phyloP scores from a whole-genome alignment of 2,888 invertebrate species.

The Oithona nana region DNA sequence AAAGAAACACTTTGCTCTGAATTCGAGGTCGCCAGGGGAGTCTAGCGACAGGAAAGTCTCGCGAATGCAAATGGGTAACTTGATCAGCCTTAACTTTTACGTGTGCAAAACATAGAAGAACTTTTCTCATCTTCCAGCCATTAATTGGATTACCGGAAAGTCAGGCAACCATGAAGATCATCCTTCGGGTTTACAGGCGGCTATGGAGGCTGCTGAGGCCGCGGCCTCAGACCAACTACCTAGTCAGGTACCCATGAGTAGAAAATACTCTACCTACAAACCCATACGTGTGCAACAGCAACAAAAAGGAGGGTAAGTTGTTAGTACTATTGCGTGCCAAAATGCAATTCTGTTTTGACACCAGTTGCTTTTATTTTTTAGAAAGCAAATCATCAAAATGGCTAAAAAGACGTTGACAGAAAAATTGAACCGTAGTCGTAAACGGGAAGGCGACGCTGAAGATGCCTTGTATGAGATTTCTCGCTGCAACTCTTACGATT shows the following conservation, averaged over 20 bases:
- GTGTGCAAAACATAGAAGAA: no score
- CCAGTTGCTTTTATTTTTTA: no score
- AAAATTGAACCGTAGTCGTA: constrained; percentile 7
- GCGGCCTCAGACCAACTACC: neutral
- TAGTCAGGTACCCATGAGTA: neutral
- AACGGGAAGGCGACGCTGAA: constrained; percentile 1
- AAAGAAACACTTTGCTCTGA: constrained; percentile 4
- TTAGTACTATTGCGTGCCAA: neutral
- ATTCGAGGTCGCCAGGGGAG: neutral
- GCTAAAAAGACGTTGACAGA: constrained; percentile 13
- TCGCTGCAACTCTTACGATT: constrained; percentile 60
- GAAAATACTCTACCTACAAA: neutral
- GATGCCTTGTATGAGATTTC: constrained; percentile 6
- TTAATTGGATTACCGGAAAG: constrained; percentile 17
- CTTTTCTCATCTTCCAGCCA: constrained; percentile 6
- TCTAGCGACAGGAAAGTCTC: constrained; percentile 3
- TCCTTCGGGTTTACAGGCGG: neutral
- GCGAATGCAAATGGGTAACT: constrained; percentile 4
- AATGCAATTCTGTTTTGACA: neutral
- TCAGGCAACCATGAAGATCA: neutral
- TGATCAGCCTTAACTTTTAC: no score
- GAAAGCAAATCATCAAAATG: constrained; percentile 6
- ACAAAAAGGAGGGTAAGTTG: neutral
- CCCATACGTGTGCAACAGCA: neutral
- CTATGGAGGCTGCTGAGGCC: neutral